A percentile compares a stretch with the other conserved stretches of the same genome.
Evolutionary conservation across 2,797 vertebrate genomes (phyloP).

Genomic region (Pipistrellus nathusii): DNA sequence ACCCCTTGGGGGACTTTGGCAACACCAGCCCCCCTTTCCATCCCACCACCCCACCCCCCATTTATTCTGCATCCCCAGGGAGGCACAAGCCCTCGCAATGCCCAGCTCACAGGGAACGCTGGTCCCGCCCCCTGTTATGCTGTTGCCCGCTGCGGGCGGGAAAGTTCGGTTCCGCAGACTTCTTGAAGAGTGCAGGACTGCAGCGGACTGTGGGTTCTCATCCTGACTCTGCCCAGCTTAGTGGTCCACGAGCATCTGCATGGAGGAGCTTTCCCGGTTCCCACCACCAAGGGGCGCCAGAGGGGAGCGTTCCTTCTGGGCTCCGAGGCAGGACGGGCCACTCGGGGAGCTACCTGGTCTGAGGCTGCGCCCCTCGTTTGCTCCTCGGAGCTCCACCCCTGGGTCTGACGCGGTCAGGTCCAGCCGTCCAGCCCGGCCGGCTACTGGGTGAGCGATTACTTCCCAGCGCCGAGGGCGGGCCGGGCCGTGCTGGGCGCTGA

Average conservation of each 20-base stretch:
- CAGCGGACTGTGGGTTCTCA: not conserved
- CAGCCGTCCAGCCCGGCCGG: not conserved
- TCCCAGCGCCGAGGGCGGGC: not conserved
- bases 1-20: not conserved
- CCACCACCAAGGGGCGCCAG: conserved; percentile 27
- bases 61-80: not conserved
- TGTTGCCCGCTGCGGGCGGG: not conserved
- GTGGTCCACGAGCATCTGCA: accelerated
- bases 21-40: no score
- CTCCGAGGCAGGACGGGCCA: not conserved
- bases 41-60: not conserved
- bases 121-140: not conserved
- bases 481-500: not conserved
- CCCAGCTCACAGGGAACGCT: not conserved
- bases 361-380: not conserved
- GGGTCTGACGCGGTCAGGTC: not conserved
- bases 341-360: not conserved
- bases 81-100: not conserved
- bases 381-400: not conserved
- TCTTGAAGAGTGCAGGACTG: not conserved
- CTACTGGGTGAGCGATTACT: not conserved
- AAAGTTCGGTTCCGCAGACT: not conserved
- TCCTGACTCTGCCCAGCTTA: no score
- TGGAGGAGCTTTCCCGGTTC: not conserved
- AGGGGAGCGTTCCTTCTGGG: not conserved